phyloP scores from a whole-genome alignment of 2,797 vertebrate genomes.

The Hippocampus kuda region DNA sequence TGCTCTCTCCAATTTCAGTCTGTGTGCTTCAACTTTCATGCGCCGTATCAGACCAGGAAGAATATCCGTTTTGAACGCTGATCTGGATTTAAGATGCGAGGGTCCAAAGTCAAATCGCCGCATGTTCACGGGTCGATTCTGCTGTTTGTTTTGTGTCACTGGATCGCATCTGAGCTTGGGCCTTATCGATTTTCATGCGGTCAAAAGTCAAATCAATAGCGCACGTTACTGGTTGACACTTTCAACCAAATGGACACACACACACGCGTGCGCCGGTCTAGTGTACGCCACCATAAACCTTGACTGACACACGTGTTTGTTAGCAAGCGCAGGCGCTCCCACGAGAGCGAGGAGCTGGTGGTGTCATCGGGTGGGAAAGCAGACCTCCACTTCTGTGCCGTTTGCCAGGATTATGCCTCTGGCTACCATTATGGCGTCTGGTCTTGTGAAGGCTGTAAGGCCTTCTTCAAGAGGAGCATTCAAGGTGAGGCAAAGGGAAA shows the following conservation, averaged over 20 bases:
- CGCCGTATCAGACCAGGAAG: neutral
- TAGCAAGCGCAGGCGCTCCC: constrained; percentile 54
- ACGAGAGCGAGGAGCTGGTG: constrained; percentile 57
- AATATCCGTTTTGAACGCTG: neutral
- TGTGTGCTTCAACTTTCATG: neutral
- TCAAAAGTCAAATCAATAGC: neutral
- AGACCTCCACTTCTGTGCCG: constrained; percentile 87
- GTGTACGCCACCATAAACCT: neutral
- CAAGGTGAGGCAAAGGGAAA: constrained; percentile 74
- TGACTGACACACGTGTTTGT: constrained; percentile 8
- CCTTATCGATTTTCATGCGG: neutral
- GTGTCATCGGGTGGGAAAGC: constrained; percentile 67
- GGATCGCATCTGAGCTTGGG: neutral
- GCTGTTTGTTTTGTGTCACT: neutral
- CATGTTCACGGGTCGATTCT: neutral
- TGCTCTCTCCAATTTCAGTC: no score
- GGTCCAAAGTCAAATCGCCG: neutral
- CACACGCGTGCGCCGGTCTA: neutral
- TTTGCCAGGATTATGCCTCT: constrained; percentile 93
- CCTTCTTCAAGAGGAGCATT: constrained; percentile 98
- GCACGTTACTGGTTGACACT: neutral
- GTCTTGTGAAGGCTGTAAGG: constrained; percentile 98
- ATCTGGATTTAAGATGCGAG: neutral
- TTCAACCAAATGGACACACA: neutral
- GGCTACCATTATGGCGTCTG: constrained; percentile 98